Evolutionary conservation across 2,797 vertebrate genomes (phyloP).

Genomic region (Sphenopsis melanotis): DNA sequence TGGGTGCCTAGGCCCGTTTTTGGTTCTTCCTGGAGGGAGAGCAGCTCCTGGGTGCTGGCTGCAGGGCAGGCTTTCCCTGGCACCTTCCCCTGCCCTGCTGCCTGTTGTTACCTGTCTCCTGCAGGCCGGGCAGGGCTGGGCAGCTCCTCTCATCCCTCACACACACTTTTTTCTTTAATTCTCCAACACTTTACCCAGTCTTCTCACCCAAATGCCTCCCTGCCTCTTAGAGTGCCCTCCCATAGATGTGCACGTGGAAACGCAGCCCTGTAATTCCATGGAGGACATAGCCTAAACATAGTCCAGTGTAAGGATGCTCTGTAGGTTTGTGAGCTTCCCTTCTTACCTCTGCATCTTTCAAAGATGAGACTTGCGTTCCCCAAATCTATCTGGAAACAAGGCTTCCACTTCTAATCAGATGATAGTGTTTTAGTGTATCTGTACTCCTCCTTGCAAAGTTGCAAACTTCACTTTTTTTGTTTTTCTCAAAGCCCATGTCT

Average conservation of each 20-base stretch:
- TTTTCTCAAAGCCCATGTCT: not conserved
- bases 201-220: not conserved
- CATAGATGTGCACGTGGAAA: fast-evolving
- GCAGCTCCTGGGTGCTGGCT: not conserved
- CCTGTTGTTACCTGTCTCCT: not conserved
- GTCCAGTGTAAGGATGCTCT: not conserved
- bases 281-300: not conserved
- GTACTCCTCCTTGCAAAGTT: not conserved
- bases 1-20: not conserved
- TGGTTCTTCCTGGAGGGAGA: not conserved
- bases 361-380: not conserved
- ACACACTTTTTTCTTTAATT: not conserved
- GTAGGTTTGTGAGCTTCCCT: not conserved
- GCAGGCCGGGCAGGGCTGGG: not conserved
- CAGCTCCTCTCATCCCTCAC: not conserved
- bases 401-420: not conserved
- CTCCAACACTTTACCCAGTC: fast-evolving
- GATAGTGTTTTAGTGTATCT: not conserved
- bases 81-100: not conserved
- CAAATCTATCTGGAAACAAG: not conserved
- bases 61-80: not conserved
- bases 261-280: not conserved
- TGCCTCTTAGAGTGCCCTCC: not conserved
- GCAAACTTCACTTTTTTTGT: not conserved
- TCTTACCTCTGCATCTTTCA: not conserved